Base-by-base conservation (phyloP, 2,797 vertebrate genomes). In the Staurois parvus region DNA sequence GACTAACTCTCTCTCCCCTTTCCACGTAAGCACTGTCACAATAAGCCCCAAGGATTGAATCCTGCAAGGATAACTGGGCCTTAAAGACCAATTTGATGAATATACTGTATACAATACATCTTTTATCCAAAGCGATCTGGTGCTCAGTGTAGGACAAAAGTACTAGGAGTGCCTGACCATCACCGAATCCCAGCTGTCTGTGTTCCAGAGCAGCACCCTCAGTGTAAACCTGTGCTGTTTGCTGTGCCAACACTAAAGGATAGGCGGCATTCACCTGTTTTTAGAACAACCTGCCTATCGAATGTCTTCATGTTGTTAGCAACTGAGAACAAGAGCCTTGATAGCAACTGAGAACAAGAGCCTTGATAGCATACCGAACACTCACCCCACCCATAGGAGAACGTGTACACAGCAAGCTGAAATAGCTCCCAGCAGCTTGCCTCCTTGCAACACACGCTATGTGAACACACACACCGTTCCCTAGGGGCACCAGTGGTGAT, bases 331-430 rank as follows among this genome's bases (percentile, higher is more conserved):
- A 29, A 75, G 29, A 34, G n/a, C n/a, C n/a, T n/a, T n/a, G n/a
- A n/a, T n/a, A n/a, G n/a, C n/a, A n/a, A 85, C 83, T 24, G 21
- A 19, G 28, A 75, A n/a, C 7, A 29, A 10, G 42, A 12, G 17
- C 28, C 17, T 10, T 3, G 32, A 74, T 79, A 64, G 64, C 84
- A n/a, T 62, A 73, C 79, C n/a, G 37, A 40, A 59, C 29, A 75
- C 72, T 40, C 17, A 24, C 69, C 59, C 11, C 70, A 40, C 78
- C 84, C 76, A 69, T 34, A 7, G 70, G 37, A 69, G 77, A 90
- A 91, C 91, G 88, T 48, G 69, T 29, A 72, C 68, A 72, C 28
- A 13, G 83, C 74, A 28, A 89, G 90, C 89, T 89, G 78, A 87
- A 88, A 88, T 85, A 75, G 69, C 87, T 90, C 88, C 0, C 0